Conservation (phyloP, 2,888 invertebrate genomes). For the Epinotia nisella region DNA sequence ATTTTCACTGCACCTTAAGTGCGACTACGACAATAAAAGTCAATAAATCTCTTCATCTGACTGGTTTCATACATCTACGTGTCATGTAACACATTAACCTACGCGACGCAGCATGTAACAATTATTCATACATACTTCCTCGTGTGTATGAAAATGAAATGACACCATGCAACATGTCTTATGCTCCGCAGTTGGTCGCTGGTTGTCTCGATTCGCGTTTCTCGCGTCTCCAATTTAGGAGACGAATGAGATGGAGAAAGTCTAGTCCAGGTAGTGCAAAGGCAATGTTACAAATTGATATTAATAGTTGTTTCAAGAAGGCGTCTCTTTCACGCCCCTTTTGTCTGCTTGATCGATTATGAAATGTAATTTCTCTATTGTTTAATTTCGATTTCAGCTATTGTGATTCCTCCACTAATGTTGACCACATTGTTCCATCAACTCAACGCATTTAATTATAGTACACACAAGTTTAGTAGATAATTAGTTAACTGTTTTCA, state of each 20-base stretch:
- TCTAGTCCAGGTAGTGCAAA: slow-evolving; percentile 44
- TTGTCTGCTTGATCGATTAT: slow-evolving; percentile 49
- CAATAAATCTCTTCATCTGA: slow-evolving; percentile 28
- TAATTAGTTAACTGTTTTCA: not conserved
- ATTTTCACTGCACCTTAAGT: not conserved
- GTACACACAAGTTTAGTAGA: not conserved
- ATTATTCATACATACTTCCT: slow-evolving; percentile 40
- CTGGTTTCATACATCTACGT: slow-evolving; percentile 23
- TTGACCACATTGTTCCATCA: not conserved
- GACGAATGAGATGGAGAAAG: slow-evolving; percentile 53
- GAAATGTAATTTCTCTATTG: slow-evolving; percentile 4
- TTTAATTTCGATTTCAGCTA: slow-evolving; percentile 5
- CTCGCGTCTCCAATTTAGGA: slow-evolving; percentile 46
- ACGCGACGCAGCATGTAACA: slow-evolving; percentile 24
- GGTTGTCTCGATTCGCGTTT: slow-evolving; percentile 8
- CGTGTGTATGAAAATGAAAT: slow-evolving; percentile 21
- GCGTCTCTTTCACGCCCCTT: slow-evolving; percentile 37
- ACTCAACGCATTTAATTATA: not conserved
- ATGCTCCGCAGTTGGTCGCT: slow-evolving; percentile 15
- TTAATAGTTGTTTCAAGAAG: slow-evolving; percentile 55
- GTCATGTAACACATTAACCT: slow-evolving; percentile 44
- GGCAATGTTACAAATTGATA: slow-evolving; percentile 62
- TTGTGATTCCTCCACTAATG: not conserved
- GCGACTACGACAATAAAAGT: slow-evolving; percentile 15
- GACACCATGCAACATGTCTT: slow-evolving; percentile 10